Conservation (phyloP, 2,888 invertebrate species). For the Periphyllus acericola region DNA sequence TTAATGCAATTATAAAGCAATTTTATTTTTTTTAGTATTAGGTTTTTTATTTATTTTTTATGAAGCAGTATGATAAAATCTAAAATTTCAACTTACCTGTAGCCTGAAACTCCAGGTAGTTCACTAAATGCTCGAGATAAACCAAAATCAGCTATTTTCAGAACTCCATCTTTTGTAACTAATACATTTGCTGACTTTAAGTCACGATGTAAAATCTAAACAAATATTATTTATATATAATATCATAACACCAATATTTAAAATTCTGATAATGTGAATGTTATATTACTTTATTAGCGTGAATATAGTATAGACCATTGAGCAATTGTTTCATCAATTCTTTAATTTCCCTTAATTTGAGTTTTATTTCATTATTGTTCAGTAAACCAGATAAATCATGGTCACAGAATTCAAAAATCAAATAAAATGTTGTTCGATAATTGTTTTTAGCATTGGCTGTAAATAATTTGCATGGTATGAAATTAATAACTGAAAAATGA, state of each 20-base stretch:
- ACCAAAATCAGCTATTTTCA: conserved; percentile 98
- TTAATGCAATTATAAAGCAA: too few relatives aligned
- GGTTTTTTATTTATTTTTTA: too few relatives aligned
- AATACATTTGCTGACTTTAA: conserved; percentile 99
- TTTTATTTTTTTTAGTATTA: too few relatives aligned
- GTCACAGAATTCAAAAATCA: conserved; percentile 98
- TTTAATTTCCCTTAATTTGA: conserved; percentile 95
- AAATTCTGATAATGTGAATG: conserved; percentile 39
- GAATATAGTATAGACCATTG: conserved; percentile 94
- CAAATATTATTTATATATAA: background rate
- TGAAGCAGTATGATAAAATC: background rate
- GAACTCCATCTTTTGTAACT: conserved; percentile 91
- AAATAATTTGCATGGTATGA: conserved; percentile 54
- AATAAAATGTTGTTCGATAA: conserved; percentile 87
- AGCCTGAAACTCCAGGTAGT: conserved; percentile 80
- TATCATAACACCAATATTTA: background rate
- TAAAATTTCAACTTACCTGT: conserved; percentile 68
- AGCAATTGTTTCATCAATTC: conserved; percentile 88
- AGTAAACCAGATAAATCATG: conserved; percentile 96
- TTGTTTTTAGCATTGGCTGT: conserved; percentile 74
- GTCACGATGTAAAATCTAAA: conserved; percentile 86
- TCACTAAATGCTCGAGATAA: conserved; percentile 92
- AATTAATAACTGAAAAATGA: background rate
- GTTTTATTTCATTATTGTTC: conserved; percentile 96
- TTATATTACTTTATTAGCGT: conserved; percentile 81